Evolutionary conservation across 2,797 vertebrate genomes (phyloP).

Genomic region (Pseudochirops cupreus): DNA sequence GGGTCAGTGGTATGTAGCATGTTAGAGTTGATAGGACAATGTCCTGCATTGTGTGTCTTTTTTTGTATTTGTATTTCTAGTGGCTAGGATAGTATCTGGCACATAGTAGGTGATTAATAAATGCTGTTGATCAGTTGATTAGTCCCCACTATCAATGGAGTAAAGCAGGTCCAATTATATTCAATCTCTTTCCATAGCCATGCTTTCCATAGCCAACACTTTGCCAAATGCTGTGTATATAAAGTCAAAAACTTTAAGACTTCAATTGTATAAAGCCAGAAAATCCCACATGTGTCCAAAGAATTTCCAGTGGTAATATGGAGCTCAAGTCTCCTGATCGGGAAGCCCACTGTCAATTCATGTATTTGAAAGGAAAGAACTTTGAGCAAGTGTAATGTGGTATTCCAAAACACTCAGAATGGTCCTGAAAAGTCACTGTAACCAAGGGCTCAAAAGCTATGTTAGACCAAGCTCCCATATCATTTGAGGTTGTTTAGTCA

Average conservation of each 20-base stretch:
- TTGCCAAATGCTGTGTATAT: too few species aligned
- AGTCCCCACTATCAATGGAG: background rate
- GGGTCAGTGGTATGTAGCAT: background rate
- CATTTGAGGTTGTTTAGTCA: background rate
- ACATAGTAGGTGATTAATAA: background rate
- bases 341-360: too few species aligned
- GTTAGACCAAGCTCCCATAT: background rate
- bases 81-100: background rate
- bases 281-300: too few species aligned
- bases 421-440: too few species aligned
- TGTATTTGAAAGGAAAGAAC: too few species aligned
- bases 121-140: too few species aligned
- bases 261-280: too few species aligned
- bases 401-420: too few species aligned
- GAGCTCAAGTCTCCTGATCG: too few species aligned
- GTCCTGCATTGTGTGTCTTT: background rate
- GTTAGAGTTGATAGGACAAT: background rate
- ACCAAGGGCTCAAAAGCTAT: background rate
- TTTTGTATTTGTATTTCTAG: background rate
- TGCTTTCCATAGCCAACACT: background rate
- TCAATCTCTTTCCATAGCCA: background rate
- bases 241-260: too few species aligned
- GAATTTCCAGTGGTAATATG: too few species aligned
- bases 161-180: background rate
- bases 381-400: too few species aligned